These are phyloP conservation scores for Lycopodina hypogea DNA, from an alignment of 37 sponge, comb jelly and placozoan species.

Conservation along the genomic window DNA sequence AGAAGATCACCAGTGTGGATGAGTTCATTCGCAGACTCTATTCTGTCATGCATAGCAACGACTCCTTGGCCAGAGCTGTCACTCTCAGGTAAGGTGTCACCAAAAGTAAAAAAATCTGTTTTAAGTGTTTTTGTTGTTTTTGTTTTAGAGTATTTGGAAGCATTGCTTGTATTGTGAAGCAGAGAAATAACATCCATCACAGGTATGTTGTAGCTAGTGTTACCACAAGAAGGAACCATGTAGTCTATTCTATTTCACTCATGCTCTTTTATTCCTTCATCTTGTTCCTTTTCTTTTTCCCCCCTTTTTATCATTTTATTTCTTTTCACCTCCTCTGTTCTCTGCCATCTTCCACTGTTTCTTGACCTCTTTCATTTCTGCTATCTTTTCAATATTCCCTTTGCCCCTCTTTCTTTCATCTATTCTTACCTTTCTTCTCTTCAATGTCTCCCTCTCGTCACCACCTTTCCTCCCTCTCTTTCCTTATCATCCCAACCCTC, in stretches of 20 bases:
- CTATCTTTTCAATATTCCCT: no score
- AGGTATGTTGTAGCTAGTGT: slow-evolving; percentile 66
- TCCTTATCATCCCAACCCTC: background rate
- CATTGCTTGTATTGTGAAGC: slow-evolving; percentile 67
- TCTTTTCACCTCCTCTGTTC: background rate
- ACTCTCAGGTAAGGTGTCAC: slow-evolving; percentile 68
- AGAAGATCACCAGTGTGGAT: slow-evolving; percentile 82
- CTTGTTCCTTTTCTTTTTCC: background rate
- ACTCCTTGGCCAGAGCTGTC: slow-evolving; percentile 88
- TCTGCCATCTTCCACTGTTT: background rate
- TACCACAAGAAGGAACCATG: no score
- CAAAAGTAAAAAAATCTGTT: background rate
- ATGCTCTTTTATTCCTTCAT: background rate
- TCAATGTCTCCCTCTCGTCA: background rate
- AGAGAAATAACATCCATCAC: slow-evolving; percentile 86
- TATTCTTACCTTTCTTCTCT: background rate
- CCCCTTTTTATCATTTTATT: background rate
- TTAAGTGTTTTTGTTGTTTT: background rate
- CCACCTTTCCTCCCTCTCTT: background rate
- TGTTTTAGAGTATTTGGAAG: slow-evolving; percentile 77
- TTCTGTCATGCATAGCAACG: slow-evolving; percentile 87
- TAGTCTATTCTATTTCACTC: background rate
- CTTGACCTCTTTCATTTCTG: no score
- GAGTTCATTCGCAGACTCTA: slow-evolving; percentile 75
- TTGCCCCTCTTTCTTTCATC: no score